phyloP scores from a whole-genome alignment of 2,113 vertebrate species.

The Labeo catla region DNA sequence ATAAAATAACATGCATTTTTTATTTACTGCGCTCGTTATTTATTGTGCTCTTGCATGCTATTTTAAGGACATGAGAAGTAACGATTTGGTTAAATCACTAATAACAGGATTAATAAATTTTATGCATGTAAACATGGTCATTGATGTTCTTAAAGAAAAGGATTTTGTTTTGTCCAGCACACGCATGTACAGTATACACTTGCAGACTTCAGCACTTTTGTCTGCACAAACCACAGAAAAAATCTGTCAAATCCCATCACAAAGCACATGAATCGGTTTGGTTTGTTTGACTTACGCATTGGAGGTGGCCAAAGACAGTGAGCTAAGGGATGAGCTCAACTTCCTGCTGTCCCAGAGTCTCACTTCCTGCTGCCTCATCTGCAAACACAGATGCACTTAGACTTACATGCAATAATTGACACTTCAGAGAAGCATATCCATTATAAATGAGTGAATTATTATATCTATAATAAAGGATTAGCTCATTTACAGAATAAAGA shows the following conservation, averaged over 20 bases:
- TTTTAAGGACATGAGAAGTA: background rate
- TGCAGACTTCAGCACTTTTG: background rate
- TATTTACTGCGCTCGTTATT: background rate
- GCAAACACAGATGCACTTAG: slow-evolving; percentile 47
- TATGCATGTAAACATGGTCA: background rate
- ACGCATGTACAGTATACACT: background rate
- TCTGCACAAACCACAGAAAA: slow-evolving; percentile 37
- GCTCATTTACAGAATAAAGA: too few relatives aligned
- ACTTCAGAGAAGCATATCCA: background rate
- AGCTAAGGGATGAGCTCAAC: slow-evolving; percentile 75
- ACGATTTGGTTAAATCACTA: background rate
- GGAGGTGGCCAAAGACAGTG: slow-evolving; percentile 80
- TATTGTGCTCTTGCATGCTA: background rate
- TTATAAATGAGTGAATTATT: background rate
- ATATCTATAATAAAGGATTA: background rate
- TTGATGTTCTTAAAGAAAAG: background rate
- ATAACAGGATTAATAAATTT: background rate
- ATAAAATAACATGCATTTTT: background rate
- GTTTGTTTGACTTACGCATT: slow-evolving; percentile 81
- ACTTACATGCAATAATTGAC: background rate
- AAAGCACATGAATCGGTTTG: background rate
- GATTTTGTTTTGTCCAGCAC: background rate
- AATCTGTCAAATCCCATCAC: background rate
- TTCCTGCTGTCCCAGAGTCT: slow-evolving; percentile 88
- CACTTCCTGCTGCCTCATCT: slow-evolving; percentile 88